These are phyloP conservation scores for Pygoscelis antarcticus DNA, from an alignment of 2,113 vertebrate genomes.

Conservation along the genomic window DNA sequence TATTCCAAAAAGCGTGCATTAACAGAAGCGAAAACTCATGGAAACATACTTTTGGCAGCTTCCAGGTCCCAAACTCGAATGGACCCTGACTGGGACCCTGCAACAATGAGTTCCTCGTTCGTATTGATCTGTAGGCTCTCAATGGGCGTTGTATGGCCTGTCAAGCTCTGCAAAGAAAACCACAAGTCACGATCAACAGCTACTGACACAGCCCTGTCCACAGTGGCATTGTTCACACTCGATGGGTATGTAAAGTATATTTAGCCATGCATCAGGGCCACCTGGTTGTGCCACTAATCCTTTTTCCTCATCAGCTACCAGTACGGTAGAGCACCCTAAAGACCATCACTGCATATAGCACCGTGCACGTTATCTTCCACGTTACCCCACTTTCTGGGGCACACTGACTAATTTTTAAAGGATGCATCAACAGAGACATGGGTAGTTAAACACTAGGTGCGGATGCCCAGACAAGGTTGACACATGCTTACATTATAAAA, in stretches of 20 bases:
- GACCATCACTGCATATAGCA: background rate
- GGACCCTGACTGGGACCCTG: conserved; percentile 93
- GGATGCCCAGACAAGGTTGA: background rate
- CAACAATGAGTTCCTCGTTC: conserved; percentile 90
- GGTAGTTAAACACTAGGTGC: background rate
- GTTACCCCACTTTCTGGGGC: background rate
- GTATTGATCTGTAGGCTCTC: conserved; percentile 91
- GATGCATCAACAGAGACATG: background rate
- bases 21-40: background rate
- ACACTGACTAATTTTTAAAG: background rate
- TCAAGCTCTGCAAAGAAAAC: conserved; percentile 84
- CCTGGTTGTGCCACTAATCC: background rate
- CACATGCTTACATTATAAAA: background rate
- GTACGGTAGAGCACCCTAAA: background rate
- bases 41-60: conserved; percentile 92
- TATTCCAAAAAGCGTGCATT: background rate
- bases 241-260: rapidly evolving
- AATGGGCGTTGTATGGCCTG: conserved; percentile 88
- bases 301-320: background rate
- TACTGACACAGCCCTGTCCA: background rate
- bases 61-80: conserved; percentile 96
- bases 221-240: rapidly evolving
- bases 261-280: background rate
- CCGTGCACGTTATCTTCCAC: rapidly evolving
- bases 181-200: background rate